Evolutionary conservation across 1,140 invertebrate genomes (phyloP).

Genomic region (Phortica variegata): DNA sequence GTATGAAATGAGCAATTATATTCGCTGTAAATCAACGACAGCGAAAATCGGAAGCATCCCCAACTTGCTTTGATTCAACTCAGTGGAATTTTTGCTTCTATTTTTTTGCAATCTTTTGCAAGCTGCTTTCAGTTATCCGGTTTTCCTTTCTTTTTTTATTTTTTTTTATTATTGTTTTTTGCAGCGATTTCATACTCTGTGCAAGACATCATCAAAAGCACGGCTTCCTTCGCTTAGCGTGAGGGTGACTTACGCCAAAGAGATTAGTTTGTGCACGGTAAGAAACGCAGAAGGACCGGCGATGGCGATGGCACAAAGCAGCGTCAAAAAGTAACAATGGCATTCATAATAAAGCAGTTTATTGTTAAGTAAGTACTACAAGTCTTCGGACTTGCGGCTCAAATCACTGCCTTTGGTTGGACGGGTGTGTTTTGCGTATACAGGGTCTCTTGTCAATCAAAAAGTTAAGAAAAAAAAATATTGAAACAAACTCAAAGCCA

Average conservation of each 20-base stretch:
- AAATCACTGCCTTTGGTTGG: too few species aligned
- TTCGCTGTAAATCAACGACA: slow-evolving; percentile 52
- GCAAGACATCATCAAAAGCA: slow-evolving; percentile 43
- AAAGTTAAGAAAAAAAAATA: slow-evolving; percentile 12
- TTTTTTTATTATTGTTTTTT: slow-evolving; percentile 1
- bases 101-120: slow-evolving; percentile 24
- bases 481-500: too few species aligned
- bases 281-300: not conserved
- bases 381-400: too few species aligned
- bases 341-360: not conserved
- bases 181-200: slow-evolving; percentile 17
- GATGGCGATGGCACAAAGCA: too few species aligned
- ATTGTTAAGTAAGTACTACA: not conserved
- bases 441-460: too few species aligned
- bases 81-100: slow-evolving; percentile 26
- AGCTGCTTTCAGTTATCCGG: slow-evolving; percentile 38
- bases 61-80: slow-evolving; percentile 9
- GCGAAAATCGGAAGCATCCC: slow-evolving; percentile 34
- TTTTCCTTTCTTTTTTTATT: slow-evolving; percentile 14
- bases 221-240: not conserved
- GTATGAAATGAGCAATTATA: slow-evolving; percentile 55
- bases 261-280: too few species aligned
- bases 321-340: too few species aligned
- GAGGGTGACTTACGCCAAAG: slow-evolving; percentile 15
- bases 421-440: too few species aligned